Evolutionary conservation across 1,140 invertebrate species (phyloP).

Genomic region (Dolichoris vasculosae): DNA sequence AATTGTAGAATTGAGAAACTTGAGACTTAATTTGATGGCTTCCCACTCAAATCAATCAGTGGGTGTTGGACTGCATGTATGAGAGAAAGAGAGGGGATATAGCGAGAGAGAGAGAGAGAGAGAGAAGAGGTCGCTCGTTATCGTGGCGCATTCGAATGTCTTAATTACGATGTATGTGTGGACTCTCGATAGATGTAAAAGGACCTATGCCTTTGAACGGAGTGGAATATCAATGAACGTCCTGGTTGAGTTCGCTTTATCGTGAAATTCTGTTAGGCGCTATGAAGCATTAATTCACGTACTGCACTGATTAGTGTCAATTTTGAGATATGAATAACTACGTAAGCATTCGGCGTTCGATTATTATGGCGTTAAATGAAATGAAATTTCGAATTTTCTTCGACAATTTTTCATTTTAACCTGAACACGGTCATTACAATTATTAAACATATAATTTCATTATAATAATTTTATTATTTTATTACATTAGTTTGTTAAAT

Average conservation of each 20-base stretch:
- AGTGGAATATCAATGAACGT: conserved; percentile 57
- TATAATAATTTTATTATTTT: no score
- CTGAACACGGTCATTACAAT: no score
- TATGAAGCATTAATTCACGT: conserved; percentile 54
- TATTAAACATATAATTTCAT: no score
- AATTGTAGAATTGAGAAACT: conserved; percentile 3
- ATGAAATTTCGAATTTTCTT: no score
- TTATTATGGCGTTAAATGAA: no score
- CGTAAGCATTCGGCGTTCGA: neutral
- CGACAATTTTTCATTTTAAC: no score
- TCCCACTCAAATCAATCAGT: neutral
- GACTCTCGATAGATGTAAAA: conserved; percentile 22
- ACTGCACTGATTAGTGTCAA: conserved; percentile 44
- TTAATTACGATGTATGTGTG: conserved; percentile 63
- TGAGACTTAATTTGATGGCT: neutral
- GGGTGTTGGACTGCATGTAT: neutral
- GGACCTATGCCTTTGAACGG: neutral
- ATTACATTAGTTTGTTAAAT: no score
- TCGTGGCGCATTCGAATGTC: conserved; percentile 59
- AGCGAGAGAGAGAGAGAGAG: neutral
- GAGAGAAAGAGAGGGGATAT: neutral
- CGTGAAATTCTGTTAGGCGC: conserved; percentile 35
- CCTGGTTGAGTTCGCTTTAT: conserved; percentile 49
- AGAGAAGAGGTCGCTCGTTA: conserved; percentile 53
- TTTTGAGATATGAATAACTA: conserved; percentile 23